A percentile compares a stretch with the other conserved stretches of the same genome.
These are phyloP conservation scores for Agrochola macilenta DNA, from an alignment of 2,888 invertebrate genomes.

Conservation along the genomic window DNA sequence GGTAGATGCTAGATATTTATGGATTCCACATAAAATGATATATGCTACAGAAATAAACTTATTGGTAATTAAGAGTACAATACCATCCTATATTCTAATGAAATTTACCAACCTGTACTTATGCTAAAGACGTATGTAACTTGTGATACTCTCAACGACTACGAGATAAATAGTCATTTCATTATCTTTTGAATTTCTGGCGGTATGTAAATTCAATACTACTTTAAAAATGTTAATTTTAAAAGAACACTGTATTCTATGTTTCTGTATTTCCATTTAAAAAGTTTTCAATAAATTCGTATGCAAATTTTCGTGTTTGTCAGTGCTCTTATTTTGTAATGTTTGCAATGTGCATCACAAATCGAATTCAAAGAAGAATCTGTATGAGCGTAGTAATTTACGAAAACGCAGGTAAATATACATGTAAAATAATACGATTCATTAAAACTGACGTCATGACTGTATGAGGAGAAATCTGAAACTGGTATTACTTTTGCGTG, in stretches of 20 bases:
- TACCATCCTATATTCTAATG: conserved; percentile 3
- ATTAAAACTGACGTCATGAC: conserved; percentile 41
- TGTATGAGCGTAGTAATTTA: conserved; percentile 42
- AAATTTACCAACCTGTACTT: neutral
- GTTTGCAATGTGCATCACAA: conserved; percentile 53
- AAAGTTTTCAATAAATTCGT: neutral
- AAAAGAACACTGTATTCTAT: neutral
- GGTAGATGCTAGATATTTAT: conserved; percentile 26
- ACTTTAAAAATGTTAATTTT: conserved; percentile 1
- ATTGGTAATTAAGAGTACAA: neutral
- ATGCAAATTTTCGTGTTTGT: conserved; percentile 30
- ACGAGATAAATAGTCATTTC: neutral
- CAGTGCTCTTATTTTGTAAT: conserved; percentile 49
- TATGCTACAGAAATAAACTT: conserved; percentile 29
- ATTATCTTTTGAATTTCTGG: neutral
- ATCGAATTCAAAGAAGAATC: conserved; percentile 51
- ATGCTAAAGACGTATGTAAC: conserved; percentile 12
- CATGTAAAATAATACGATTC: conserved; percentile 28
- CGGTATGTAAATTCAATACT: neutral
- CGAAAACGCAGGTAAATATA: conserved; percentile 52
- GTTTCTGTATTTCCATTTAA: neutral
- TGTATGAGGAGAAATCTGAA: conserved; percentile 33
- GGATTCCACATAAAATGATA: conserved; percentile 34
- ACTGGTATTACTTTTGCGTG: conserved; percentile 37
- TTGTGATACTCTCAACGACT: neutral